Conservation (phyloP, 1,140 invertebrate species). For the Zeugodacus cucurbitae region DNA sequence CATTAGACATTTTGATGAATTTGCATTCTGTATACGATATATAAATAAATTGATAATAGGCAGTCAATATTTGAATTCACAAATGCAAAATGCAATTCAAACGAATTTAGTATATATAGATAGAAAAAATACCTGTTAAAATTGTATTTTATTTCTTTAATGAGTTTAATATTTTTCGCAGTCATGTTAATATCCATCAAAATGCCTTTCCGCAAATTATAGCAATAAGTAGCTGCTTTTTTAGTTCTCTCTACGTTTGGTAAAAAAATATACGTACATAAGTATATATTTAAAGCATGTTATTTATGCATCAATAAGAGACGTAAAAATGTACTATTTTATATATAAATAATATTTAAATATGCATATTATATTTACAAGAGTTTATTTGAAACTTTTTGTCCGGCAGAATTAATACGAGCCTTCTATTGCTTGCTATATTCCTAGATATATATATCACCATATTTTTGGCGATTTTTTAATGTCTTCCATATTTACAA, state of each 20-base stretch:
- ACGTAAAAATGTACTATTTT: not conserved
- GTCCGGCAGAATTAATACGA: conserved; percentile 17
- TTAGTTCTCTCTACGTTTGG: not conserved
- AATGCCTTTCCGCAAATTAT: not conserved
- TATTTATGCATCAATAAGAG: conserved; percentile 25
- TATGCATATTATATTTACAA: conserved; percentile 13
- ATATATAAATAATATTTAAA: conserved; percentile 9
- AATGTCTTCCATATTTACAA: not conserved
- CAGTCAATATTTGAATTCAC: not conserved
- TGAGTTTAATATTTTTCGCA: not conserved
- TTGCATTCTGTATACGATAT: not conserved
- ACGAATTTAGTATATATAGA: no score
- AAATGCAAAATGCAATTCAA: not conserved
- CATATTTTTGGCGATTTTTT: not conserved
- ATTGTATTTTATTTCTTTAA: not conserved
- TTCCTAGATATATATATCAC: not conserved
- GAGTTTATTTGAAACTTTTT: not conserved
- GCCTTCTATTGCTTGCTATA: conserved; percentile 21
- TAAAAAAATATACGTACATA: conserved; percentile 20
- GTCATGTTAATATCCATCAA: not conserved
- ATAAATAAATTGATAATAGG: not conserved
- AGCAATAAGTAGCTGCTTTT: not conserved
- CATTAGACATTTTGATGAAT: not conserved
- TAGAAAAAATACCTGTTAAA: not conserved
- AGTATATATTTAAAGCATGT: not conserved